Conservation (phyloP, 2,797 vertebrate species). For the Austrolebias charrua region DNA sequence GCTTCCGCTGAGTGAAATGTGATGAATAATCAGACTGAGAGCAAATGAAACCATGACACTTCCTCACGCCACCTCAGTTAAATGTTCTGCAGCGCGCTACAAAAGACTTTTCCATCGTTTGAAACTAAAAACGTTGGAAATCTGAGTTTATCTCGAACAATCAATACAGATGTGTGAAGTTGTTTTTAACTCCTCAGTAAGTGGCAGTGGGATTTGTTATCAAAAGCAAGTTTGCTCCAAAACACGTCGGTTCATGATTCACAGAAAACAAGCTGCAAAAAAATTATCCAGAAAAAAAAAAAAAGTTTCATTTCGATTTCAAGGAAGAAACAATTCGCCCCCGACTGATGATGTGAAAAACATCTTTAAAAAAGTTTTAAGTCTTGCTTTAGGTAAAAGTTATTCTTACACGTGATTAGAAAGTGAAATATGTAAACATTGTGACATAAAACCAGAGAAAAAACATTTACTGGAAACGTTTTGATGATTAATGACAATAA, state of each 20-base stretch:
- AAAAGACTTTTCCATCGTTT: conserved; percentile 19
- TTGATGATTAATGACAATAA: conserved; percentile 2
- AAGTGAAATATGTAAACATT: conserved; percentile 38
- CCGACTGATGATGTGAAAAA: too few relatives aligned
- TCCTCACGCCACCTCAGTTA: conserved; percentile 38
- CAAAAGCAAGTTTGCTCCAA: too few relatives aligned
- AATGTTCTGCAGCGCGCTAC: conserved; percentile 2
- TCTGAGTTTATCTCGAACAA: neutral
- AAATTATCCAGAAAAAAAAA: too few relatives aligned
- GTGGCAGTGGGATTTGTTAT: too few relatives aligned
- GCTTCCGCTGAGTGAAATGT: conserved; percentile 67
- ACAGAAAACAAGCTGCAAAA: too few relatives aligned
- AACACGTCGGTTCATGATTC: too few relatives aligned
- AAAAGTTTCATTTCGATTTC: too few relatives aligned
- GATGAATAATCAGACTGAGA: conserved; percentile 72
- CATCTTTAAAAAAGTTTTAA: conserved; percentile 29
- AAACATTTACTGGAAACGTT: conserved; percentile 50
- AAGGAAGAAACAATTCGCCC: too few relatives aligned
- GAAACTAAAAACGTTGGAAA: conserved; percentile 8
- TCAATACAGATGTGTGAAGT: too few relatives aligned
- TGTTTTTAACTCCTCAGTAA: too few relatives aligned
- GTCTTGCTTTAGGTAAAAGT: conserved; percentile 52
- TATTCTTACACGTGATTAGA: conserved; percentile 28
- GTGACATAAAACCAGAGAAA: conserved; percentile 43
- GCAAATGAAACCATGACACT: conserved; percentile 46